These are phyloP conservation scores for Actenoides lindsayi DNA, from an alignment of 2,113 vertebrate genomes.

Conservation along the genomic window DNA sequence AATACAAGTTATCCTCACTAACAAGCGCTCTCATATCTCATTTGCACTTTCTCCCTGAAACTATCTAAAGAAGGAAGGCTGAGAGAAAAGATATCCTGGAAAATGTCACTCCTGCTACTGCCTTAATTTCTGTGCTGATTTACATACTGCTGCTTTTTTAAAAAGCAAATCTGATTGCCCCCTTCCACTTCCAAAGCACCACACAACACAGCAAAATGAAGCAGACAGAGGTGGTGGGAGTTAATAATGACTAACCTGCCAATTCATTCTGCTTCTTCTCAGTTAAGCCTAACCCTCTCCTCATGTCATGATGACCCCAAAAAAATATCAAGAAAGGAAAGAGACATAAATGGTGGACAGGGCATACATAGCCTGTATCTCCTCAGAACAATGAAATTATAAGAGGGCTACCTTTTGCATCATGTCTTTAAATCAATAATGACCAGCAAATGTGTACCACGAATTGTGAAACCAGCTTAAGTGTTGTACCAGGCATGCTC, in stretches of 20 bases:
- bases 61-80: not conserved
- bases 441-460: not conserved
- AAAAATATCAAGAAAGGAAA: not conserved
- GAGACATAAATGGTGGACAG: not conserved
- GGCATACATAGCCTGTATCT: not conserved
- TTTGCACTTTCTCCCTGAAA: not conserved
- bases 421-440: not conserved
- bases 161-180: not conserved
- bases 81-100: not conserved
- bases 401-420: not conserved
- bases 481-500: not conserved
- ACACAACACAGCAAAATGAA: not conserved
- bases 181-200: not conserved
- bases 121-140: not conserved
- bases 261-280: not conserved
- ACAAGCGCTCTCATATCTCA: not conserved
- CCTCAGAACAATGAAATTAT: not conserved
- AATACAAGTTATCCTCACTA: not conserved
- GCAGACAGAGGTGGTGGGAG: not conserved
- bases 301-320: not conserved
- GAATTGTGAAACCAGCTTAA: not conserved
- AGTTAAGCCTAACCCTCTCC: not conserved
- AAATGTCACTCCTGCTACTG: not conserved
- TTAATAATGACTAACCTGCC: not conserved
- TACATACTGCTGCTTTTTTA: not conserved